These are phyloP conservation scores for Argyrosomus regius DNA, from an alignment of 2,797 vertebrate species.

Conservation along the genomic window DNA sequence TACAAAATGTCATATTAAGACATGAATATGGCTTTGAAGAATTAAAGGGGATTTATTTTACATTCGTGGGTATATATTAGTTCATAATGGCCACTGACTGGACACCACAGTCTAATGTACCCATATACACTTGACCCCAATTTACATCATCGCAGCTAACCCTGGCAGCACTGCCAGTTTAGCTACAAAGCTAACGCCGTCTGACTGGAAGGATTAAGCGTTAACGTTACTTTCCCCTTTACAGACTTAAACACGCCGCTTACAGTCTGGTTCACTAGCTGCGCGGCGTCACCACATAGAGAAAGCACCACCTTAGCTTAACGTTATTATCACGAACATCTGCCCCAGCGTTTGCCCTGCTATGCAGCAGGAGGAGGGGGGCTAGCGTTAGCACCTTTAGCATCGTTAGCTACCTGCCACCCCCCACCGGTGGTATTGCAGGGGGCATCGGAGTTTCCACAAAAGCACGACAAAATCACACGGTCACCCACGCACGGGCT, in stretches of 20 bases:
- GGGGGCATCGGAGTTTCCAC: slow-evolving; percentile 64
- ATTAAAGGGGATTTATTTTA: background rate
- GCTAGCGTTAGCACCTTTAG: slow-evolving; percentile 73
- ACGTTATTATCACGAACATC: slow-evolving; percentile 39
- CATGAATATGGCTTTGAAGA: background rate
- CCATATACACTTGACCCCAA: slow-evolving; percentile 27
- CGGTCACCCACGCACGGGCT: accelerated
- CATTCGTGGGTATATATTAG: background rate
- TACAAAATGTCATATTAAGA: background rate
- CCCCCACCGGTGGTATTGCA: slow-evolving; percentile 69
- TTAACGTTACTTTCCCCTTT: background rate
- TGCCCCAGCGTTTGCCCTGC: slow-evolving; percentile 39
- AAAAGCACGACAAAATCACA: slow-evolving; percentile 18
- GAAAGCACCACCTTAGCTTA: background rate
- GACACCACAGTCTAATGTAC: background rate
- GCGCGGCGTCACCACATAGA: background rate
- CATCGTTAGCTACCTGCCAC: slow-evolving; percentile 68
- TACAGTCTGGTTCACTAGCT: background rate
- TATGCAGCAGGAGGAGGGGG: slow-evolving; percentile 58
- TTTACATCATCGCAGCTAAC: slow-evolving; percentile 47
- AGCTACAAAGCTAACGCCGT: slow-evolving; percentile 67
- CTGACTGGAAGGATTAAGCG: slow-evolving; percentile 37
- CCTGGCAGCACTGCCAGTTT: slow-evolving; percentile 23
- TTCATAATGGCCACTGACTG: accelerated
- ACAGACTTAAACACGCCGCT: background rate